A percentile compares a stretch with the other conserved stretches of the same genome.
Conservation (phyloP, 2,888 invertebrate species). For the Tachina grossa region DNA sequence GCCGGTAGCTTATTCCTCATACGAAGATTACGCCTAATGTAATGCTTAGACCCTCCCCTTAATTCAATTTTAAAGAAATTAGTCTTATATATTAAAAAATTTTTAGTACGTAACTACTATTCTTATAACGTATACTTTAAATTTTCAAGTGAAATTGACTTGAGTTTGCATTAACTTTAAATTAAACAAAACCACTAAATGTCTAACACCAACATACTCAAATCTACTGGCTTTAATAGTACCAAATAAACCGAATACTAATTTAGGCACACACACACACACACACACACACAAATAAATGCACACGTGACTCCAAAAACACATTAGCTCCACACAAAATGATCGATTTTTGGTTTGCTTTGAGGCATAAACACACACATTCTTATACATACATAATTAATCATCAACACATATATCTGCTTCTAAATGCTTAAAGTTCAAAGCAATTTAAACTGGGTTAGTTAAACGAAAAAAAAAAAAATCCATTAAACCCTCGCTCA, state of each 20-base stretch:
- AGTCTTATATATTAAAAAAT: no score
- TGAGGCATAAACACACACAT: not conserved
- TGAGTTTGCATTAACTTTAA: conserved; percentile 75
- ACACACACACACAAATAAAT: conserved; percentile 9
- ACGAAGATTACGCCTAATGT: no score
- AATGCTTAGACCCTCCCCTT: no score
- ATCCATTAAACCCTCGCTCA: conserved; percentile 72
- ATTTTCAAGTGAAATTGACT: conserved; percentile 67
- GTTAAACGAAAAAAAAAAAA: conserved; percentile 33
- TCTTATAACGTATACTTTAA: not conserved
- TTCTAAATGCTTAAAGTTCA: conserved; percentile 15
- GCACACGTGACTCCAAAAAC: not conserved
- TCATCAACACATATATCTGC: not conserved
- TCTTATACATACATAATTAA: not conserved
- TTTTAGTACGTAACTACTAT: not conserved
- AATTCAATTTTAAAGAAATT: no score
- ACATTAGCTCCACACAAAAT: conserved; percentile 26
- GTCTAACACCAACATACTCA: conserved; percentile 61
- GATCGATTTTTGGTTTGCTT: conserved; percentile 60
- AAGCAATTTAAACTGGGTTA: conserved; percentile 62
- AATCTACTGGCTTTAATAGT: not conserved
- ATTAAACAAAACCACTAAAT: conserved; percentile 77
- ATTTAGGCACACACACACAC: conserved; percentile 26
- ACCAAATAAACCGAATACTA: conserved; percentile 16
- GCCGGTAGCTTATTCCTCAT: no score